Evolutionary conservation across 1,140 invertebrate species (phyloP).

Genomic region (Hypothenemus hampei): DNA sequence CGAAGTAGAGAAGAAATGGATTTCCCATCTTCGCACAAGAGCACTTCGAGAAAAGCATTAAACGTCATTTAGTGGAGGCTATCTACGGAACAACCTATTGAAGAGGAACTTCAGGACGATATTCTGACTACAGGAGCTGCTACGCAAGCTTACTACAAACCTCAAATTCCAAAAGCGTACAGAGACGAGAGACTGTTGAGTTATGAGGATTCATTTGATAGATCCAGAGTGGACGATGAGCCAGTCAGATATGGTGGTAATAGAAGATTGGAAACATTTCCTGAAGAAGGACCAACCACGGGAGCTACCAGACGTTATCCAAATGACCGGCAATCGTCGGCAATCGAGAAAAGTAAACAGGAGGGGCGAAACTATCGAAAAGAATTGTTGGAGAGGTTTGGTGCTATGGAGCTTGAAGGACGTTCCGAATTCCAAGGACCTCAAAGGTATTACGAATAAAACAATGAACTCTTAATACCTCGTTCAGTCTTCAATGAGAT

Average conservation of each 20-base stretch:
- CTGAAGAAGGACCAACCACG: conserved; percentile 21
- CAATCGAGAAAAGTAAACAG: conserved; percentile 32
- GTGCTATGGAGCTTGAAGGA: conserved; percentile 44
- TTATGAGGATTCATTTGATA: conserved; percentile 26
- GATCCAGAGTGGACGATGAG: conserved; percentile 26
- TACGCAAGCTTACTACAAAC: conserved; percentile 41
- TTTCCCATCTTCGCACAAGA: conserved; percentile 48
- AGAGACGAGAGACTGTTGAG: conserved; percentile 37
- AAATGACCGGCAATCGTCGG: conserved; percentile 25
- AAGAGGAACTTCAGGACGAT: conserved; percentile 45
- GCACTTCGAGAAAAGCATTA: conserved; percentile 49
- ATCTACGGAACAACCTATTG: conserved; percentile 47
- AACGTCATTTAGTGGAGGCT: conserved; percentile 52
- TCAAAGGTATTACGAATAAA: conserved; percentile 44
- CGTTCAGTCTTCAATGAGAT: conserved; percentile 45
- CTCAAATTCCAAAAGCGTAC: conserved; percentile 42
- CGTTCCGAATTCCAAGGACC: conserved; percentile 38
- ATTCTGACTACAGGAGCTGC: conserved; percentile 35
- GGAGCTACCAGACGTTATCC: conserved; percentile 26
- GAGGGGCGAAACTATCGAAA: conserved; percentile 43
- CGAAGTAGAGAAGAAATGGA: conserved; percentile 47
- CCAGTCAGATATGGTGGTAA: conserved; percentile 22
- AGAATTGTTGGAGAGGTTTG: conserved; percentile 43
- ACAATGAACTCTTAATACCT: too few species aligned
- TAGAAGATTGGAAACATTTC: conserved; percentile 19